Base-by-base conservation (phyloP, 1,140 invertebrate genomes). In the Saxidomus purpurata region DNA sequence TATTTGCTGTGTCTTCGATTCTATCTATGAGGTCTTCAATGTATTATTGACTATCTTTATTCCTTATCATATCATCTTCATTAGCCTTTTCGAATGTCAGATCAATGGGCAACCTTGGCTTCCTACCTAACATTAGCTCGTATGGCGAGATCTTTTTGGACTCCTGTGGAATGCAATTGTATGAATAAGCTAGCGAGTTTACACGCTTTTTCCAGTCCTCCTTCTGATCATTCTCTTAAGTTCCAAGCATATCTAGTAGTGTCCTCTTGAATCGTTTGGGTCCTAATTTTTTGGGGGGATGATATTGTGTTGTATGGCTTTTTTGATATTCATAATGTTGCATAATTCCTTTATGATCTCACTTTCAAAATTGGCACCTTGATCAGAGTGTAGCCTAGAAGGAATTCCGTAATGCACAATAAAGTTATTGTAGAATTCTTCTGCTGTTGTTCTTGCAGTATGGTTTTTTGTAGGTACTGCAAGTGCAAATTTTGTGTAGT, bases 41-140 rank as follows among this genome's bases (percentile, higher is more conserved):
- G 71, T 82, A 82, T 25, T 74, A 11, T 22, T 79, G 76, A 4
- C 2, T 79, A n/a, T 47, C 47, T 79, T n/a, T n/a, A n/a, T 71
- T 69, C 40, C 8, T 71, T 15, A 13, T 36, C 3, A 17, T 36
- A 6, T 69, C n/a, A n/a, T 15, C 43, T 89, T n/a, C n/a, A n/a
- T n/a, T 52, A 34, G 77, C 52, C 31, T 55, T 11, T 11, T 67
- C 67, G 43, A 89, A 90, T 1, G 40, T 31, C 6, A 55, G 13
- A 36, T 91, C 82, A 36, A 91, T 63, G 19, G 90, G 61, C 15
- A 91, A 63, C 13, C 34, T 81, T 28, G 87, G 90, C 19, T 90
- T 17, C 59, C 90, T 59, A 1, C 90, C 90, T 77, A 90, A 90
- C 88, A 91, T 90, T n/a, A 90, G 47, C 28, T 74, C 80, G 74